A percentile compares a stretch with the other conserved stretches of the same genome.
phyloP scores from a whole-genome alignment of 2,888 invertebrate genomes.

The Phragmatobia fuliginosa region DNA sequence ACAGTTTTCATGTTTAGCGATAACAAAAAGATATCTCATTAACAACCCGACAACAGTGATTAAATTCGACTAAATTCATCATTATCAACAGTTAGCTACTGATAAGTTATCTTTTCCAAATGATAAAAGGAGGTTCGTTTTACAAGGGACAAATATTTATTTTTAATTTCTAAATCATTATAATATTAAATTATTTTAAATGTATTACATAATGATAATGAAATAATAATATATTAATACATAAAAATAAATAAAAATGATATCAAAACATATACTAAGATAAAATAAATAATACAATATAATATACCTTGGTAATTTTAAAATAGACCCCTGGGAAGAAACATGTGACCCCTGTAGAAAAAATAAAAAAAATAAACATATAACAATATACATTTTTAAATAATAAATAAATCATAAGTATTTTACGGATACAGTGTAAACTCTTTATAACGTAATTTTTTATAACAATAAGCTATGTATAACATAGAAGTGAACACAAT shows the following conservation, averaged over 20 bases:
- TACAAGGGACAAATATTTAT: too few species aligned
- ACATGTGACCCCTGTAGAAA: not conserved
- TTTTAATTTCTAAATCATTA: too few species aligned
- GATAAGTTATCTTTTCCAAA: too few species aligned
- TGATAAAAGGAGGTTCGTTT: too few species aligned
- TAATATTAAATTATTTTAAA: too few species aligned
- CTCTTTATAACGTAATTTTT: too few species aligned
- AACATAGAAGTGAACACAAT: too few species aligned
- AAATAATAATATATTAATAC: not conserved
- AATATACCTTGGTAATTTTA: not conserved
- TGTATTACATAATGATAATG: not conserved
- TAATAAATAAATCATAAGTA: not conserved
- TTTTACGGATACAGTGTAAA: too few species aligned
- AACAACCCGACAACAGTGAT: not conserved
- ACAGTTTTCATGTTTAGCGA: not conserved
- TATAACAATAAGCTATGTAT: too few species aligned
- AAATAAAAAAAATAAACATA: not conserved
- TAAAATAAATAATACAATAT: not conserved
- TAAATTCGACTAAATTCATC: too few species aligned
- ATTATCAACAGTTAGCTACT: too few species aligned
- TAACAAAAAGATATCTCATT: not conserved
- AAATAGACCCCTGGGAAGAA: not conserved
- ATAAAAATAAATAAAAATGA: not conserved
- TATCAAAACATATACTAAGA: too few species aligned
- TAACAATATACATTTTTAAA: not conserved